Evolutionary conservation across 2,113 vertebrate species (phyloP), one percentile per base, ranked within the genome.

Genomic region (Anas platyrhynchos): DNA sequence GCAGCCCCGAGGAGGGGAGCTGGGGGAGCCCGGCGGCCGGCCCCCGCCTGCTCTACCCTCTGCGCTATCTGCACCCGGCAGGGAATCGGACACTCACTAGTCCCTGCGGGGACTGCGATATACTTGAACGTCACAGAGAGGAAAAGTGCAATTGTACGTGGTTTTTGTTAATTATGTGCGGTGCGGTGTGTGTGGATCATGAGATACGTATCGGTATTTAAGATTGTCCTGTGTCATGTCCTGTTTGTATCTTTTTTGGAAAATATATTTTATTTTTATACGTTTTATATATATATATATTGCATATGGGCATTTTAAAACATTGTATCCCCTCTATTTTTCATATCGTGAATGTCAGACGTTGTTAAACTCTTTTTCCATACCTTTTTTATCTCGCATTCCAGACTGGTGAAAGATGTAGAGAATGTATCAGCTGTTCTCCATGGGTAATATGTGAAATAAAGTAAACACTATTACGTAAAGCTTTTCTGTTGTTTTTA

Each of bases 251-350:
- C 95, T 94, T 98, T 97, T 92, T 83, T 78, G 86, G 95, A 98
- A 98, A 98, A 98, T 96, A 98, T 98, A 98, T 98, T 95, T 98
- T 99, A 99, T 99, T 99, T 99, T 99, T 99, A 98, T 99, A 99
- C 98, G 96, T 97, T 98, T 81, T 78, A 98, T 98, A 94, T 98
- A 98, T 92, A 92, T 95, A 92, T 90, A 97, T 96, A 92, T 99
- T 98, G 98, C 98, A 98, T 99, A 98, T 98, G 99, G 99, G 99
- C 99, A 99, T 99, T 99, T 98, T 98, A 97, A 99, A 93, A 97
- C 97, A 98, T 98, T 98, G 97, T 97, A 97, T 98, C 95, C 97
- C 98, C 96, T 98, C 67, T 95, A 91, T 98, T 98, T 98, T 98
- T 97, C 98, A 97, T 98, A 98, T 95, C 15, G 11, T 97, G 97